Evolutionary conservation across 2,113 vertebrate species (phyloP).

Genomic region (Polypterus bichir): DNA sequence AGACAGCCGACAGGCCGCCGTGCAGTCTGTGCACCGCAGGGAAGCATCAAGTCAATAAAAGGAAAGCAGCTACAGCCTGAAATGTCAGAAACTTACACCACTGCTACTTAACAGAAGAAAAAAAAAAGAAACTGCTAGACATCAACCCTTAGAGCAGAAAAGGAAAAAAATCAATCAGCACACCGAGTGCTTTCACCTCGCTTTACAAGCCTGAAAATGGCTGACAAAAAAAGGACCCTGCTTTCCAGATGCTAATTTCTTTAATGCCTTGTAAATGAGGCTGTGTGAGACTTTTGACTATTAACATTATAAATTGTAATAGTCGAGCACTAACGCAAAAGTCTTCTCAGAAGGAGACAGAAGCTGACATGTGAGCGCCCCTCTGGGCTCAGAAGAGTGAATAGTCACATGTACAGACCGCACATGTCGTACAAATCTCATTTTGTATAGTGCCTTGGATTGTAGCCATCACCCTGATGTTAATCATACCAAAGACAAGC

Average conservation of each 20-base stretch:
- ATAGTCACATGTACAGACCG: too few relatives aligned
- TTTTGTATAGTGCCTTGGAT: too few relatives aligned
- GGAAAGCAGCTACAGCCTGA: background rate
- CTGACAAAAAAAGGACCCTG: constrained; percentile 25
- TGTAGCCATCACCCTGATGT: too few relatives aligned
- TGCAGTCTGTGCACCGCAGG: background rate
- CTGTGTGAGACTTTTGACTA: constrained; percentile 44
- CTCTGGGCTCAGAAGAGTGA: too few relatives aligned
- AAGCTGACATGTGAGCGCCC: too few relatives aligned
- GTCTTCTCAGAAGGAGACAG: too few relatives aligned
- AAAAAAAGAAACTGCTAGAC: background rate
- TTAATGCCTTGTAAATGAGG: constrained; percentile 43
- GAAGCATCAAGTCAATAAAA: background rate
- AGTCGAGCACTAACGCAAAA: too few relatives aligned
- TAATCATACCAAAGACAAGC: too few relatives aligned
- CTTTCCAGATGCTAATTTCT: constrained; percentile 45
- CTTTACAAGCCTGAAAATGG: constrained; percentile 4
- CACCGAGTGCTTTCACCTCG: too few relatives aligned
- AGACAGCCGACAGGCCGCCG: background rate
- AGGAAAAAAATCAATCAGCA: background rate
- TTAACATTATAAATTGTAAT: constrained; percentile 35
- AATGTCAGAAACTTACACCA: background rate
- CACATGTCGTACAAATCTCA: too few relatives aligned
- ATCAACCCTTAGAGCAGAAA: background rate
- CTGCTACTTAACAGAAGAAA: background rate